Evolutionary conservation across 1,140 invertebrate genomes (phyloP).

Genomic region (Phthorimaea operculella): DNA sequence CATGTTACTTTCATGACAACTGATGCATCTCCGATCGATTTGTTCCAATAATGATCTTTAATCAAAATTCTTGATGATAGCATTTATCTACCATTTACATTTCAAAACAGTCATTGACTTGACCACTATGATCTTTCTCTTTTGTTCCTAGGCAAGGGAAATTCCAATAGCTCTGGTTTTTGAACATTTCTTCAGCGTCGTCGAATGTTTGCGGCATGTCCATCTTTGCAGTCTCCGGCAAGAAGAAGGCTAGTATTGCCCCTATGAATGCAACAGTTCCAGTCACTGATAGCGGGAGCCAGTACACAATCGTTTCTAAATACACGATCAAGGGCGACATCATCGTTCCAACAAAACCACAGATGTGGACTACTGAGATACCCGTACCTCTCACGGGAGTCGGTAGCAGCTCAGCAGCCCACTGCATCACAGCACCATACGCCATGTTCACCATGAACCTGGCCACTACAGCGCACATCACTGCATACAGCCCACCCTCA

Average conservation of each 20-base stretch:
- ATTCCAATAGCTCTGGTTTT: slow-evolving; percentile 6
- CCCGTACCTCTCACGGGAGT: slow-evolving; percentile 75
- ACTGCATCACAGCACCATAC: slow-evolving; percentile 37
- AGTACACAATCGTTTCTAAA: slow-evolving; percentile 40
- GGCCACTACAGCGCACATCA: slow-evolving; percentile 41
- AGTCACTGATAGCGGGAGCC: slow-evolving; percentile 79
- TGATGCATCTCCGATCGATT: too few species aligned
- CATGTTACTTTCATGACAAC: too few species aligned
- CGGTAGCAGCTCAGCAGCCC: slow-evolving; percentile 62
- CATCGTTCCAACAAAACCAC: slow-evolving; percentile 55
- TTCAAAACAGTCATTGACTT: not conserved
- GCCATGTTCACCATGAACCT: slow-evolving; percentile 48
- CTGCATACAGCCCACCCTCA: slow-evolving; percentile 31
- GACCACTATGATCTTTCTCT: not conserved
- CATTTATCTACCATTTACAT: not conserved
- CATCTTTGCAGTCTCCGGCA: slow-evolving; percentile 74
- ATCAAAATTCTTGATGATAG: too few species aligned
- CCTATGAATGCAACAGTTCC: slow-evolving; percentile 75
- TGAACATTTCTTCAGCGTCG: slow-evolving; percentile 72
- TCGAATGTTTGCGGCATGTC: slow-evolving; percentile 79
- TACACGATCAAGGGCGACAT: slow-evolving; percentile 49
- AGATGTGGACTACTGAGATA: slow-evolving; percentile 70
- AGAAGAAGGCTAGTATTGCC: slow-evolving; percentile 72
- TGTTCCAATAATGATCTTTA: too few species aligned
- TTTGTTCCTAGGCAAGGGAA: not conserved